Base-by-base conservation (phyloP, 2,113 vertebrate genomes). In the Dendrocopos noguchii region DNA sequence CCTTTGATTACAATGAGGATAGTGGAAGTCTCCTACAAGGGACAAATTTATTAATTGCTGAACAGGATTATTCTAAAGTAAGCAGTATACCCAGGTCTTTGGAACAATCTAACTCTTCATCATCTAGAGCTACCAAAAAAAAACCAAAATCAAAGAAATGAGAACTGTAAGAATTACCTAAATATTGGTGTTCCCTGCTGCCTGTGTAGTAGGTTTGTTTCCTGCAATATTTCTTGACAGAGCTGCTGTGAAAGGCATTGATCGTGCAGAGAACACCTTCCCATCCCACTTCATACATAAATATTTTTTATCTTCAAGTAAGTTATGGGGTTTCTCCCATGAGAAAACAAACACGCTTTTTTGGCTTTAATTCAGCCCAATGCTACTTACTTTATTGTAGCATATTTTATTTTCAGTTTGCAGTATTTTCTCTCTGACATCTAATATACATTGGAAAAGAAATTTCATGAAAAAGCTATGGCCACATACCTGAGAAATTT, bases 151-250 rank as follows among this genome's bases (percentile, higher is more conserved):
- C 11, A 16, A 68, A 39, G 53, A 60, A 64, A 61, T 15, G 24
- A 36, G 36, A 70, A n/a, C 64, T 82, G 10, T 59, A 24, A 39
- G 20, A 33, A 53, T 65, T 59, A 3, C 4, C 19, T 24, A 20
- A 67, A 34, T 60, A 27, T 4, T 53, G 31, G 4, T 47, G 19
- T 70, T 80, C 13, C 27, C 27, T 65, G 25, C 21, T 86, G 65
- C 56, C 46, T 36, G 7, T 2, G 0, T 55, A 15, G 22, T 0
- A 0, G 17, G 3, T 24, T 87, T 65, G 24, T 25, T 70, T 87
- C 17, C 36, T 24, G 4, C 24, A 16, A 67, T 33, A 3, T 7
- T 12, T 17, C 18, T 50, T 64, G 53, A 16, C 22, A 39, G 36
- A 57, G 7, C n/a, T 57, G 28, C 77, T 63, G 42, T 29, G 53